Evolutionary conservation across 2,113 vertebrate species (phyloP).

Genomic region (Monopterus albus): DNA sequence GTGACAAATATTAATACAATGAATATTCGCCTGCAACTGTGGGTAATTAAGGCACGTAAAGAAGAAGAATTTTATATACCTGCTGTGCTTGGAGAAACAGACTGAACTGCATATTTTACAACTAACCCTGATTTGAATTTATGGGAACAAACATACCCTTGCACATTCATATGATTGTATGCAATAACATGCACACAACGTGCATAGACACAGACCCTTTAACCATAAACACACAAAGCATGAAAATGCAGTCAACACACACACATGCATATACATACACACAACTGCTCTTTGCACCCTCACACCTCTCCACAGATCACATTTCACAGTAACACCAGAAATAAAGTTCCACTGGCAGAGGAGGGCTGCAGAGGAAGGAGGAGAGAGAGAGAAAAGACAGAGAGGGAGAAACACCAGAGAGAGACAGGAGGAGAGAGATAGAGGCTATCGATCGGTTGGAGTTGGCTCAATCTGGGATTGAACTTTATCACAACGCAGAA

Average conservation of each 20-base stretch:
- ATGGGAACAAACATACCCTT: too few relatives aligned
- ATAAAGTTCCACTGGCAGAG: constrained; percentile 63
- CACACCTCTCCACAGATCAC: constrained; percentile 60
- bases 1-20: not conserved
- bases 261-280: constrained; percentile 27
- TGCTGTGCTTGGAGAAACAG: constrained; percentile 2
- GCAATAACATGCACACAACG: constrained; percentile 11
- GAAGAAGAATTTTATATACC: constrained; percentile 14
- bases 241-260: not conserved
- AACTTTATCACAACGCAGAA: constrained; percentile 71
- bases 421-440: constrained; percentile 29
- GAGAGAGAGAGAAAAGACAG: constrained; percentile 8
- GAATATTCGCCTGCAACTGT: not conserved
- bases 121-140: constrained; percentile 15
- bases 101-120: not conserved
- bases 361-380: constrained; percentile 34
- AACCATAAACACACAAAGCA: constrained; percentile 5
- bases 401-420: constrained; percentile 22
- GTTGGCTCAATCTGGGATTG: constrained; percentile 66
- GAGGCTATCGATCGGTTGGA: constrained; percentile 63
- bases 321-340: constrained; percentile 70
- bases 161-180: too few relatives aligned
- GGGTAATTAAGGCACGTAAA: not conserved
- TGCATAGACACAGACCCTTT: not conserved
- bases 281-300: constrained; percentile 50